These are phyloP conservation scores for Cylas formicarius DNA, from an alignment of 1,140 invertebrate species.

Conservation along the genomic window DNA sequence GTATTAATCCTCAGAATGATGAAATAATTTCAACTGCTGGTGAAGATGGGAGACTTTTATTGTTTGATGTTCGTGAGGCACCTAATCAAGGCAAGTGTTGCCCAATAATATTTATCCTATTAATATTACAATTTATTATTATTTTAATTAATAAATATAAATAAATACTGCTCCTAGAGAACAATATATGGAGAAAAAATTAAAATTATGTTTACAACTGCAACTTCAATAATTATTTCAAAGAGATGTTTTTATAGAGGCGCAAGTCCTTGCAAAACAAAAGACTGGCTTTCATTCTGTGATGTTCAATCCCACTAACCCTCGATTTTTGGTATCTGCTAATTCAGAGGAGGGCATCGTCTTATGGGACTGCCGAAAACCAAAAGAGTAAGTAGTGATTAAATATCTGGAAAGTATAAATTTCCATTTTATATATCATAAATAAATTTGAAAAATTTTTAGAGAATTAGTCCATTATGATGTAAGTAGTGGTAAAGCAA, in stretches of 20 bases:
- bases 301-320: slow-evolving; percentile 81
- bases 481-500: slow-evolving; percentile 57
- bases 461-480: slow-evolving; percentile 67
- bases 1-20: slow-evolving; percentile 75
- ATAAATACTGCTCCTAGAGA: too few species aligned
- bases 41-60: slow-evolving; percentile 78
- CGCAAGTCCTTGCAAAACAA: slow-evolving; percentile 58
- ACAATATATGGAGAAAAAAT: background rate
- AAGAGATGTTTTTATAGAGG: slow-evolving; percentile 44
- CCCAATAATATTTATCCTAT: background rate
- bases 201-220: background rate
- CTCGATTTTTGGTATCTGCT: slow-evolving; percentile 74
- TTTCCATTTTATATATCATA: background rate
- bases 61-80: slow-evolving; percentile 75
- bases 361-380: slow-evolving; percentile 82
- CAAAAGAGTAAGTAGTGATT: slow-evolving; percentile 61
- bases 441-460: slow-evolving; percentile 22
- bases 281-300: slow-evolving; percentile 80
- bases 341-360: slow-evolving; percentile 83
- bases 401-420: too few species aligned
- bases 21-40: slow-evolving; percentile 81
- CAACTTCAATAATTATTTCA: background rate
- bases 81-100: slow-evolving; percentile 44
- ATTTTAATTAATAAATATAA: too few species aligned
- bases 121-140: background rate